Evolutionary conservation across 2,797 vertebrate genomes (phyloP).

Genomic region (Alectoris magna): DNA sequence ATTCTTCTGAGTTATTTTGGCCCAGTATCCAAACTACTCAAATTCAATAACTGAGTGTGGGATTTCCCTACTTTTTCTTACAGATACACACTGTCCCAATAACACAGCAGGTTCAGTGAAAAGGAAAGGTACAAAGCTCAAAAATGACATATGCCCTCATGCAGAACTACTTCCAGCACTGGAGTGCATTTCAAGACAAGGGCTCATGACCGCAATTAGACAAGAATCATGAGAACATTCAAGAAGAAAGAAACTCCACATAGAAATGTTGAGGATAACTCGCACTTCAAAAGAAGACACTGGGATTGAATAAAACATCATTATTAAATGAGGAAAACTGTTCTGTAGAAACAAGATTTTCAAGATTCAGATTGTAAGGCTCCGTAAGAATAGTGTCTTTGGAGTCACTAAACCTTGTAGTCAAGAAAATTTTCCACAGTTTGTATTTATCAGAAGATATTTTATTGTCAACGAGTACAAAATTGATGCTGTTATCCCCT

Average conservation of each 20-base stretch:
- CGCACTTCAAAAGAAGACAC: neutral
- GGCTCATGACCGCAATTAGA: neutral
- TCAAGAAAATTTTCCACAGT: constrained; percentile 52
- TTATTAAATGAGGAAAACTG: neutral
- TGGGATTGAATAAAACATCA: neutral
- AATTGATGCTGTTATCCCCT: constrained; percentile 61
- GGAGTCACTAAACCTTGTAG: neutral
- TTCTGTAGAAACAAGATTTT: constrained; percentile 1
- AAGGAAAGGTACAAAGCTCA: neutral
- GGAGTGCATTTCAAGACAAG: neutral
- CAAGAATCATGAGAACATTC: neutral
- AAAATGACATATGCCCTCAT: neutral
- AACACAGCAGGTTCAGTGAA: neutral
- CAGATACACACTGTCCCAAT: neutral
- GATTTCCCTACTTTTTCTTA: neutral
- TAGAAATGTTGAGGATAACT: neutral
- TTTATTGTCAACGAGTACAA: constrained; percentile 78
- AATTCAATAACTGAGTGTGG: neutral
- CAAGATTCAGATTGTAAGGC: constrained; percentile 30
- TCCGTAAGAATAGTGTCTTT: neutral
- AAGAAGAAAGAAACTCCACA: neutral
- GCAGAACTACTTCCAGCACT: neutral
- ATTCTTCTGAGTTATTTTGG: neutral
- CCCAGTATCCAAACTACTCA: neutral
- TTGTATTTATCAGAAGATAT: constrained; percentile 52